phyloP scores from a whole-genome alignment of 1,140 invertebrate genomes.

The Aphelinus atriplicis region DNA sequence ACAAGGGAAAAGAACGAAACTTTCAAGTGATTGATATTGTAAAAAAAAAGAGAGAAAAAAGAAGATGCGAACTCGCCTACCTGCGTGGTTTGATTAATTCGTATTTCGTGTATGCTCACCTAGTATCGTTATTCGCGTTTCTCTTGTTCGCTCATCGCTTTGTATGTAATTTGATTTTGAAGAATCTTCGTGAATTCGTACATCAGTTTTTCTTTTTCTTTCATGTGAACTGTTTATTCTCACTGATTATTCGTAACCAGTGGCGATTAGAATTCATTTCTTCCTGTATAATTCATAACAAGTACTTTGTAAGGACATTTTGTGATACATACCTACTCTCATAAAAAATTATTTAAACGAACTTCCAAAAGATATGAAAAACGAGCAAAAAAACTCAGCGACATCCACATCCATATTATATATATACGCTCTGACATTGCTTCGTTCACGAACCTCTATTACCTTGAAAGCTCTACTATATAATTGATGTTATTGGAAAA shows the following conservation, averaged over 20 bases:
- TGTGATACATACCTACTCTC: slow-evolving; percentile 4
- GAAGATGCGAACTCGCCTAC: not conserved
- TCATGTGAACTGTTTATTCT: not conserved
- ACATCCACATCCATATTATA: too few species aligned
- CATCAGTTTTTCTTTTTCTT: not conserved
- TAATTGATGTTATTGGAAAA: slow-evolving; percentile 29
- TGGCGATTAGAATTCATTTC: too few species aligned
- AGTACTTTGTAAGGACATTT: slow-evolving; percentile 10
- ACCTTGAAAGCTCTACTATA: slow-evolving; percentile 4
- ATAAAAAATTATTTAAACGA: slow-evolving; percentile 9
- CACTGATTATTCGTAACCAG: not conserved
- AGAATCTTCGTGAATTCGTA: too few species aligned
- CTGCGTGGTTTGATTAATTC: slow-evolving; percentile 23
- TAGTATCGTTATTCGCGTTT: slow-evolving; percentile 21
- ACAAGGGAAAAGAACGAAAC: slow-evolving; percentile 55
- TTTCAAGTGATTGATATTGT: slow-evolving; percentile 57
- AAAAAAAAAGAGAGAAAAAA: slow-evolving; percentile 34
- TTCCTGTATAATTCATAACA: not conserved
- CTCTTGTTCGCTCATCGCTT: slow-evolving; percentile 37
- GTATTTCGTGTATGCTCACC: not conserved
- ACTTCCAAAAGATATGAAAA: not conserved
- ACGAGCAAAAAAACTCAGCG: too few species aligned
- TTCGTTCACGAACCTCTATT: not conserved
- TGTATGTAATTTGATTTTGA: not conserved
- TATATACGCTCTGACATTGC: not conserved